phyloP scores from a whole-genome alignment of 2,797 vertebrate species.

The Yasuhikotakia modesta region DNA sequence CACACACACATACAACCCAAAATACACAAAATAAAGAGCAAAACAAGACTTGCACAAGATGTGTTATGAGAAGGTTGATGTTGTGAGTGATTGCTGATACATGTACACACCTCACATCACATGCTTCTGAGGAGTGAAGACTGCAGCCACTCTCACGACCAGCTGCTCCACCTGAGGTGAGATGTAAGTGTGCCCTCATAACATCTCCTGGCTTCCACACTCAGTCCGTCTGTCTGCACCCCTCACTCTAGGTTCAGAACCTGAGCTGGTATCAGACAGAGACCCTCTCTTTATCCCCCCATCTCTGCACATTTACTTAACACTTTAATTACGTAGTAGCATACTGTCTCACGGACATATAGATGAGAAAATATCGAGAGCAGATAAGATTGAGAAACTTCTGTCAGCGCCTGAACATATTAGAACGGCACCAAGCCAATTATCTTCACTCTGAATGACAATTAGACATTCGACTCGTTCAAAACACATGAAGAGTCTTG shows the following conservation, averaged over 20 bases:
- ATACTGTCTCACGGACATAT: slow-evolving; percentile 78
- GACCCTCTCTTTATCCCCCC: slow-evolving; percentile 73
- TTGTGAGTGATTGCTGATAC: no score
- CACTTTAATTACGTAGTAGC: slow-evolving; percentile 79
- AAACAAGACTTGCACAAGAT: neutral
- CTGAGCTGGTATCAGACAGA: slow-evolving; percentile 68
- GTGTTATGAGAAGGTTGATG: neutral
- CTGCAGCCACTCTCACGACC: slow-evolving; percentile 26
- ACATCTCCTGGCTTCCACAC: slow-evolving; percentile 70
- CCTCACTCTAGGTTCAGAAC: slow-evolving; percentile 76
- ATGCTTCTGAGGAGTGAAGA: slow-evolving; percentile 27
- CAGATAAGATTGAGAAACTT: slow-evolving; percentile 83
- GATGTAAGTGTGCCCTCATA: slow-evolving; percentile 64
- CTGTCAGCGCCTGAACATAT: slow-evolving; percentile 82
- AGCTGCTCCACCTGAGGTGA: slow-evolving; percentile 47
- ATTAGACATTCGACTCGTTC: slow-evolving; percentile 74
- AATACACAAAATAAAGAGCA: neutral
- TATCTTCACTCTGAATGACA: slow-evolving; percentile 74
- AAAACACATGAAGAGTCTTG: slow-evolving; percentile 71
- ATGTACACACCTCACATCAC: no score
- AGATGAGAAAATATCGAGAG: slow-evolving; percentile 81
- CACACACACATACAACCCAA: slow-evolving; percentile 1
- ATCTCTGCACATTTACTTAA: slow-evolving; percentile 81
- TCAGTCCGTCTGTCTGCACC: slow-evolving; percentile 80
- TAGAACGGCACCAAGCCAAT: slow-evolving; percentile 74